Conservation (phyloP, 1,140 invertebrate species). For the Nephotettix cincticeps region DNA sequence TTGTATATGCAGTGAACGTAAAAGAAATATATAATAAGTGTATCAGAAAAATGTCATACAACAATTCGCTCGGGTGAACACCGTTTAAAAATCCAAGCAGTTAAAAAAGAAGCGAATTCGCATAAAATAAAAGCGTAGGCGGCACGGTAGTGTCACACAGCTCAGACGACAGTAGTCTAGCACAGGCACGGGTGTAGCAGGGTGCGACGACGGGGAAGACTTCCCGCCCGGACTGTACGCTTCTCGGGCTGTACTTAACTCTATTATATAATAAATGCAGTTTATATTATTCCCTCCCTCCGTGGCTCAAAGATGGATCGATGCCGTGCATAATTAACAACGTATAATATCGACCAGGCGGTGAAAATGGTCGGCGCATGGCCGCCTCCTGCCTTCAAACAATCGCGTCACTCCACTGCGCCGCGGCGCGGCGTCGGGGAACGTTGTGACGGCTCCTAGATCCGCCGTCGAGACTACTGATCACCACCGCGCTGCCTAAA, state of each 20-base stretch:
- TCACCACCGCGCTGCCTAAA: too few relatives aligned
- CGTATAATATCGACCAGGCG: slow-evolving; percentile 41
- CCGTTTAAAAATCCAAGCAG: too few relatives aligned
- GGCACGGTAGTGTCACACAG: too few relatives aligned
- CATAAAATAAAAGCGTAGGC: too few relatives aligned
- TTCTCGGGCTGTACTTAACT: slow-evolving; percentile 40
- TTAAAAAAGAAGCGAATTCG: too few relatives aligned
- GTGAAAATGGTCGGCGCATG: slow-evolving; percentile 11
- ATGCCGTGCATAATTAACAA: slow-evolving; percentile 44
- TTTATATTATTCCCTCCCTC: slow-evolving; percentile 40
- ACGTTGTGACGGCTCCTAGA: background rate
- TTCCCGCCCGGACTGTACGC: slow-evolving; percentile 20
- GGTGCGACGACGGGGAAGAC: background rate
- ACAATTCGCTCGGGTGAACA: too few relatives aligned
- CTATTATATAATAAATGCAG: slow-evolving; percentile 44
- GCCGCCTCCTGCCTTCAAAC: background rate
- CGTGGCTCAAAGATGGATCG: slow-evolving; percentile 34
- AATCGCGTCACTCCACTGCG: background rate
- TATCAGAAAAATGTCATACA: too few relatives aligned
- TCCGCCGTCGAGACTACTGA: too few relatives aligned
- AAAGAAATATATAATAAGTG: too few relatives aligned
- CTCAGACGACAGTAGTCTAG: too few relatives aligned
- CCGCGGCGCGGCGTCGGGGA: background rate
- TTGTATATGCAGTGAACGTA: too few relatives aligned
- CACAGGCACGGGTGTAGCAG: too few relatives aligned